Base-by-base conservation (phyloP, 2,888 invertebrate species). In the Chaetogeoica ovagalla region DNA sequence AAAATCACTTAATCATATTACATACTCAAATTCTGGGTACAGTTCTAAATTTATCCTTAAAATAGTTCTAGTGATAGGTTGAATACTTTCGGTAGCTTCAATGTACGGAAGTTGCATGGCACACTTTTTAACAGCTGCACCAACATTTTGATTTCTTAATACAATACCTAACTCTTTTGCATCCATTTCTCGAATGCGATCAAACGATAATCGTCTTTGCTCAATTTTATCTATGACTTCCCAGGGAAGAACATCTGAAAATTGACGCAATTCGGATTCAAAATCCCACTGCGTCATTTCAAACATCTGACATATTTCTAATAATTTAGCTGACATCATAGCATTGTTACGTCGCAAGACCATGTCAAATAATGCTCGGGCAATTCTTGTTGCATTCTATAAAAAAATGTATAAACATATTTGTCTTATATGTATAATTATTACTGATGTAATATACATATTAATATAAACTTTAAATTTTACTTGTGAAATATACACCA, bases 11-110 rank as follows among this genome's bases (percentile, higher is more conserved):
- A n/a, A 7, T 66, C 57, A 65, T 37, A 21, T 62, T 65, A 69
- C 83, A 83, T 82, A 86, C 86, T 83, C 85, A 84, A 89, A 90
- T 83, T 91, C 91, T 0, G 97, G 92, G 81, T 88, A 90, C 37
- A 98, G 91, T 75, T 90, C 90, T 19, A 98, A 89, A 82, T 92
- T 90, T 83, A 98, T 94, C 84, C 94, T 89, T 19, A 97, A 87
- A 7, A 97, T 93, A 0, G 95, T 96, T 69, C 97, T 90, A 0
- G 99, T 99, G 83, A 99, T 98, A 0, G 99, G 99, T 85, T 98
- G 97, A 13, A 99, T 88, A 48, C 88, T 90, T 0, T 95, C 92
- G 52, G 95, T 94, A 84, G 97, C 89, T 52, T 93, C 91, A 5
- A 99, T 86, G 1, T 90, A 85, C 0, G 99, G 99, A 84, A 99